Evolutionary conservation across 2,888 invertebrate genomes (phyloP), one percentile per base, ranked within the genome.

Genomic region (Polydesmus complanatus): DNA sequence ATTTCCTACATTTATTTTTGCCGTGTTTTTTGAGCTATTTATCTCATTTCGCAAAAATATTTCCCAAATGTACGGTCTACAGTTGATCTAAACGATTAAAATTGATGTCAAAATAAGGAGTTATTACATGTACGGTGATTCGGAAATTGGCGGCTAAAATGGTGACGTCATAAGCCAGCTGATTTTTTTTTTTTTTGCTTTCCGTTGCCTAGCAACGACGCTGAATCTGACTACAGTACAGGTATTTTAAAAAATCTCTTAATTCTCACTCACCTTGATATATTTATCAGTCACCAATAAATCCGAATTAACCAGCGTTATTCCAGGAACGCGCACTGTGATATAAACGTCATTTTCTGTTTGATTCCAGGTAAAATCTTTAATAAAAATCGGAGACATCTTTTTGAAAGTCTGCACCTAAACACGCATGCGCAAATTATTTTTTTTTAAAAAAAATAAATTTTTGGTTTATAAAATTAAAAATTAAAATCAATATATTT

Each of bases 281-380:
- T 60, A 60, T 25, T 37, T 49, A 25, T 60, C 60, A 3, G 54
- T 60, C 14, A 60, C 14, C 14, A 54, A 54, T 21, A 55, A 37
- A 26, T 60, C 54, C 8, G 49, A 23, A 19, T 60, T 60, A 14
- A 14, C 14, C 18, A 26, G n/a, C 14, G 55, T n/a, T 25, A 49
- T 48, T 3, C 60, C 60, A n/a, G 54, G 54, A 47, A 63, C n/a
- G 19, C 85, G 83, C 27, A 88, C 79, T 65, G 78, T 78, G 60
- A 90, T 78, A 63, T 80, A 78, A 8, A 89, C 69, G 48, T 73
- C 74, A 49, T 77, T 76, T 18, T 77, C 74, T 1, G 83, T 83
- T 77, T 90, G 86, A 49, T 80, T 81, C 89, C 89, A 90, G 48
- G 78, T 79, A 69, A 78, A 85, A 75, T 88, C 83, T 75, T 83